These are phyloP conservation scores for Tyrophagus putrescentiae DNA, from an alignment of 1,140 invertebrate genomes.

Conservation along the genomic window DNA sequence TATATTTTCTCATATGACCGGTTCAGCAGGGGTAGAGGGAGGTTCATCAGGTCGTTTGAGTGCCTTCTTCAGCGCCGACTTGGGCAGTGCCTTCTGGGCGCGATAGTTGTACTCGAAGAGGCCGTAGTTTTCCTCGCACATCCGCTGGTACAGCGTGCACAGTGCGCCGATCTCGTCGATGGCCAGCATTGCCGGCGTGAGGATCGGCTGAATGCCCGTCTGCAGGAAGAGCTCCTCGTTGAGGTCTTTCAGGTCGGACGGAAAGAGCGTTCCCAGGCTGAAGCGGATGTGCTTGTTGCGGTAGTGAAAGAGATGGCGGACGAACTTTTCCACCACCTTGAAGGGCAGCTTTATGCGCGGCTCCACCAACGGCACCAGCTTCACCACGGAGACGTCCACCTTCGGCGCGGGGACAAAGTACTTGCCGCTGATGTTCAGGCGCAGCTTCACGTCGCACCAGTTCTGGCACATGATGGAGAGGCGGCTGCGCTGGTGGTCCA, in stretches of 20 bases:
- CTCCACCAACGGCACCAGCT: slow-evolving; percentile 56
- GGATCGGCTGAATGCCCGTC: slow-evolving; percentile 53
- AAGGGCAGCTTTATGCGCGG: slow-evolving; percentile 66
- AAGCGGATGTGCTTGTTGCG: slow-evolving; percentile 57
- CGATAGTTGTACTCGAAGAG: slow-evolving; percentile 23
- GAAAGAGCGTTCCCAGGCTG: slow-evolving; percentile 12
- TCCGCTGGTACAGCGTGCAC: slow-evolving; percentile 49
- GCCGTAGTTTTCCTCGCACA: slow-evolving; percentile 21
- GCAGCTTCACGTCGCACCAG: slow-evolving; percentile 63
- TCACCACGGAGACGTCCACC: slow-evolving; percentile 88
- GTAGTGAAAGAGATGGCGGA: slow-evolving; percentile 66
- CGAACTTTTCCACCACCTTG: slow-evolving; percentile 73
- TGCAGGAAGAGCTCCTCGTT: slow-evolving; percentile 49
- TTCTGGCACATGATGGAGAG: slow-evolving; percentile 88
- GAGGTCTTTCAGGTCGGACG: slow-evolving; percentile 45
- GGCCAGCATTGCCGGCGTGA: slow-evolving; percentile 50
- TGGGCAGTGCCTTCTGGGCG: not conserved
- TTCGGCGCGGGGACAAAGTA: slow-evolving; percentile 85
- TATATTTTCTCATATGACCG: too few species aligned
- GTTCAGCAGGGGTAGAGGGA: too few species aligned
- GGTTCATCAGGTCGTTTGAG: not conserved
- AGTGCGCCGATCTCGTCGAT: slow-evolving; percentile 62
- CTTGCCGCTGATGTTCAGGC: slow-evolving; percentile 69
- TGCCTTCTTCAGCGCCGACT: too few species aligned
- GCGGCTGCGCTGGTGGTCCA: slow-evolving; percentile 54